Base-by-base conservation (phyloP, 1,140 invertebrate species). In the Leptopilina boulardi region DNA sequence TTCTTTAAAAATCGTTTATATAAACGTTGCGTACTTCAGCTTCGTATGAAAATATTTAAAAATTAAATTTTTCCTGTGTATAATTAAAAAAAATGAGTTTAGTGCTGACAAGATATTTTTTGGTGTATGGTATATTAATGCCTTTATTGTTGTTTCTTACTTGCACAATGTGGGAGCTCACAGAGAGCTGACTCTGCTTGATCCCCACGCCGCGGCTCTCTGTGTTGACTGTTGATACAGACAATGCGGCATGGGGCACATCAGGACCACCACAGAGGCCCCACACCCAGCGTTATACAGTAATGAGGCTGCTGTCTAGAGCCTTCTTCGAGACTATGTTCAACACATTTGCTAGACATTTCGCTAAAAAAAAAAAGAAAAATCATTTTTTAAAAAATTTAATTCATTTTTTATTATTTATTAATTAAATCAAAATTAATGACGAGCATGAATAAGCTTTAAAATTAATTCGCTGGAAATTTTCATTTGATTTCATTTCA, bases 181-280 rank as follows among this genome's bases (percentile, higher is more conserved):
- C 93, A 94, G 94, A 94, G 94, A 94, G 94, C 94, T 93, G 93
- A 94, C 92, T 94, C 91, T 92, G 92, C 93, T 94, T 91, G 86
- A 89, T 94, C 94, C 94, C 94, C 94, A 95, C 94, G 92, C 94
- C 94, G 94, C 93, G 94, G 94, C 94, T 94, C 94, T 95, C 94
- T 94, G 94, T 93, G 92, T 91, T 93, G 90, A 91, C 90, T 91
- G 91, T 90, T 88, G 92, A 91, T 93, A 93, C 92, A 91, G 91
- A 93, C 91, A 93, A 93, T 91, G 93, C 94, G 94, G 94, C 93
- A 93, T 95, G 95, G 95, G 96, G 95, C 92, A 92, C 96, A 96
- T 97, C 97, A 98, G 97, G 96, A 96, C 93, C 95, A 96, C 96
- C 96, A 98, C 97, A 95, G 97, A 98, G 97, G 97, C 97, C 97